These are phyloP conservation scores for Dione juno DNA, from an alignment of 2,888 invertebrate species.

Conservation along the genomic window DNA sequence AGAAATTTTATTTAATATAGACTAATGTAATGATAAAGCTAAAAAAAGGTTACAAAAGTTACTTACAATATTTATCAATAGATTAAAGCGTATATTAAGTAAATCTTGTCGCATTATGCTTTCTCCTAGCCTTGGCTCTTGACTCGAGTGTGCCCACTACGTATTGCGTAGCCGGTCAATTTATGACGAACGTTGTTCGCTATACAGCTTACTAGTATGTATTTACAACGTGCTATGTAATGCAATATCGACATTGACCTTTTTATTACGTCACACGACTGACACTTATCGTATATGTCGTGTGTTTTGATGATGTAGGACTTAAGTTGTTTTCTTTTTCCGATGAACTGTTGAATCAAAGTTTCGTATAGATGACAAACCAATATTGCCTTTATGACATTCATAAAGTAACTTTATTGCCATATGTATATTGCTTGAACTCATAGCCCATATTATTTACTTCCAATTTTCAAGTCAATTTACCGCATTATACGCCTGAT, in stretches of 20 bases:
- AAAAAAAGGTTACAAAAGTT: no score
- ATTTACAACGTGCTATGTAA: constrained; percentile 14
- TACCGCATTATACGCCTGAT: constrained; percentile 18
- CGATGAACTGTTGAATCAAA: not conserved
- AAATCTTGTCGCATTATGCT: constrained; percentile 17
- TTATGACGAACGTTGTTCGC: not conserved
- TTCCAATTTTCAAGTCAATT: constrained; percentile 29
- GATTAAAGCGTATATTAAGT: not conserved
- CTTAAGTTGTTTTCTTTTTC: not conserved
- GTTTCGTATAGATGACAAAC: no score
- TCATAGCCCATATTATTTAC: not conserved
- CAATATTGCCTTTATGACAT: no score
- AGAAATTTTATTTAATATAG: no score
- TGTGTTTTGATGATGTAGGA: not conserved
- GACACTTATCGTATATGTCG: not conserved
- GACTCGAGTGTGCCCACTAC: constrained; percentile 21
- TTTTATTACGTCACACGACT: constrained; percentile 19
- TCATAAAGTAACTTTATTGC: constrained; percentile 3
- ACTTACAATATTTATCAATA: not conserved
- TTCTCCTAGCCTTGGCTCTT: constrained; percentile 28
- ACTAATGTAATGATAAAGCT: no score
- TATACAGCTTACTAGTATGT: not conserved
- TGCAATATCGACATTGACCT: constrained; percentile 27
- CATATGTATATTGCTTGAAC: not conserved
- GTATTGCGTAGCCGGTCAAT: constrained; percentile 24